Percentiles rank a stretch among this genome's conserved stretches.
Evolutionary conservation across 2,797 vertebrate genomes (phyloP).

Genomic region (Eleutherodactylus coqui): DNA sequence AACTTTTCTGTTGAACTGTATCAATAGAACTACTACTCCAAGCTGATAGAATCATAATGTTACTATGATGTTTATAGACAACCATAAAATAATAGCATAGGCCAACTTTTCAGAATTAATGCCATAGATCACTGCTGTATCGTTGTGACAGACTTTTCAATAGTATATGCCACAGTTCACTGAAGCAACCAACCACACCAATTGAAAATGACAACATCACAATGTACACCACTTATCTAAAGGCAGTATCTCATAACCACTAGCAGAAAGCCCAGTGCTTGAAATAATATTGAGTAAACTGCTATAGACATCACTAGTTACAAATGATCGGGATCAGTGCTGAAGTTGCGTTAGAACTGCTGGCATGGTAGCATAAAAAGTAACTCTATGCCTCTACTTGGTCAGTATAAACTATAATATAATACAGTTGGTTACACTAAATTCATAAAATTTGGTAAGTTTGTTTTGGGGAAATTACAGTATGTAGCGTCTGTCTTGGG

Average conservation of each 20-base stretch:
- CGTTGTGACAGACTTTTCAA: conserved; percentile 5
- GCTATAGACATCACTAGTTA: background rate
- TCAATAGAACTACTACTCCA: background rate
- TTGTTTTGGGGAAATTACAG: no score
- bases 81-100: background rate
- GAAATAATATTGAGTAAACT: conserved; percentile 12
- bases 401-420: background rate
- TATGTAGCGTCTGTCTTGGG: no score
- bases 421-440: no score
- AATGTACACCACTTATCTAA: background rate
- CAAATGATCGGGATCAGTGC: background rate
- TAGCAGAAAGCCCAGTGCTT: background rate
- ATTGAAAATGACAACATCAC: conserved; percentile 24
- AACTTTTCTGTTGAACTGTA: background rate
- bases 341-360: background rate
- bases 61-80: conserved; percentile 13
- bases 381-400: background rate
- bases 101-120: background rate
- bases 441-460: no score
- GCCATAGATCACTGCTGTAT: conserved; percentile 3
- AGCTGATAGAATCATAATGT: background rate
- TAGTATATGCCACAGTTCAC: conserved; percentile 13
- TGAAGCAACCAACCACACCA: conserved; percentile 13
- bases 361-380: background rate
- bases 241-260: conserved; percentile 5